Evolutionary conservation across 2,797 vertebrate genomes (phyloP).

Genomic region (Poeciliopsis gracilis): DNA sequence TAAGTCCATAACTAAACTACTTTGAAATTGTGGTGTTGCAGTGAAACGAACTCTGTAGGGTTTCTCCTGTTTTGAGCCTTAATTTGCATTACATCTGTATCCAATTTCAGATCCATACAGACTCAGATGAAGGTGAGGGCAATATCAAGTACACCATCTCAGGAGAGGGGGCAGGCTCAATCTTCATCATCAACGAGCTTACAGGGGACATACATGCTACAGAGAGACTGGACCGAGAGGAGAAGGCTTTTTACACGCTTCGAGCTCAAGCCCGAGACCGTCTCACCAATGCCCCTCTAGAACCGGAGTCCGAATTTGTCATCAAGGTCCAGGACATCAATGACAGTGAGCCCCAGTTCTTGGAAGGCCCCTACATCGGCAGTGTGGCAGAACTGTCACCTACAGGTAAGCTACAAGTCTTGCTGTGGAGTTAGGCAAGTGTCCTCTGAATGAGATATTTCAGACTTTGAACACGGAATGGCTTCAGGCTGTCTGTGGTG

Average conservation of each 20-base stretch:
- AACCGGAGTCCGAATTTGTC: conserved; percentile 97
- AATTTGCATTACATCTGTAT: not conserved
- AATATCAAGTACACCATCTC: conserved; percentile 99
- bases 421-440: not conserved
- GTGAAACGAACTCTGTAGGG: not conserved
- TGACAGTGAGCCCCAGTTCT: conserved; percentile 96
- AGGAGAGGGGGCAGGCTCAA: conserved; percentile 92
- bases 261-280: conserved; percentile 91
- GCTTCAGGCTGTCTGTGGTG: conserved; percentile 19
- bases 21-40: not conserved
- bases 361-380: conserved; percentile 95
- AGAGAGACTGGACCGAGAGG: conserved; percentile 92
- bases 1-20: not conserved
- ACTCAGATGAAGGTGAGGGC: conserved; percentile 94
- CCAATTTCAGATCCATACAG: conserved; percentile 92
- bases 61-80: not conserved
- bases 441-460: conserved; percentile 8
- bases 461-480: conserved; percentile 25
- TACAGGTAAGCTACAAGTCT: conserved; percentile 80
- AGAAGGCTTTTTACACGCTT: conserved; percentile 96
- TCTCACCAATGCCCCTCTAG: conserved; percentile 87
- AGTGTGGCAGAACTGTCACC: conserved; percentile 96
- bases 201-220: conserved; percentile 97
- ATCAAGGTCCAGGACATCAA: conserved; percentile 99
- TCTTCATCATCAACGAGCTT: conserved; percentile 96